phyloP scores from a whole-genome alignment of 2,888 invertebrate genomes.

The Synergus umbraculus region DNA sequence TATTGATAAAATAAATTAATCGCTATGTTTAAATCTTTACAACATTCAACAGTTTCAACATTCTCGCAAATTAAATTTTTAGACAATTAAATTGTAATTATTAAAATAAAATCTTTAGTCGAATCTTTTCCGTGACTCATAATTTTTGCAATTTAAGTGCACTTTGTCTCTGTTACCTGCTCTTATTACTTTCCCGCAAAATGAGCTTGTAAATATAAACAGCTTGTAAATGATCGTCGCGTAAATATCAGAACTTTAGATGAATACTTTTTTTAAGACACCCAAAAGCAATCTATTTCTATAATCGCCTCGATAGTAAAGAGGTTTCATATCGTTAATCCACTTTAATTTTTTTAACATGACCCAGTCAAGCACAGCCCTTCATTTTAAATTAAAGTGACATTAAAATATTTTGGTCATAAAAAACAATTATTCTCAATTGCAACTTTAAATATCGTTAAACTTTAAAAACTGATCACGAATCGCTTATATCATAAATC shows the following conservation, averaged over 20 bases:
- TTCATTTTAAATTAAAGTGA: not conserved
- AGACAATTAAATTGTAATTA: too few species aligned
- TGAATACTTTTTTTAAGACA: not conserved
- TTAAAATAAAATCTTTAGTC: too few species aligned
- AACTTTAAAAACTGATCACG: not conserved
- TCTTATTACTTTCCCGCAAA: not conserved
- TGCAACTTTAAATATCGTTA: not conserved
- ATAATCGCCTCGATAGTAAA: not conserved
- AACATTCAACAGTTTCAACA: not conserved
- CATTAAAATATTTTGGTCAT: not conserved
- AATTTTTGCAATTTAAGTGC: conserved; percentile 25
- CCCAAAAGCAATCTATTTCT: not conserved
- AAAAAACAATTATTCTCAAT: not conserved
- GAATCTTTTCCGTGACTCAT: not conserved
- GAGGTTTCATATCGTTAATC: not conserved
- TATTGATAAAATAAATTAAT: not conserved
- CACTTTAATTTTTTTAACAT: not conserved
- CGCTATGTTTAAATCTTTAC: not conserved
- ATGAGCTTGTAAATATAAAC: not conserved
- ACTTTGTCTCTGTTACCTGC: conserved; percentile 2
- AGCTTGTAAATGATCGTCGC: conserved; percentile 1
- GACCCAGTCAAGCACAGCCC: not conserved
- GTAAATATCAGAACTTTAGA: conserved; percentile 21
- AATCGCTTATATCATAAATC: not conserved
- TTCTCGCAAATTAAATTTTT: too few species aligned